These are phyloP conservation scores for Siniperca obscura DNA, from an alignment of 2,797 vertebrate species.

Conservation along the genomic window DNA sequence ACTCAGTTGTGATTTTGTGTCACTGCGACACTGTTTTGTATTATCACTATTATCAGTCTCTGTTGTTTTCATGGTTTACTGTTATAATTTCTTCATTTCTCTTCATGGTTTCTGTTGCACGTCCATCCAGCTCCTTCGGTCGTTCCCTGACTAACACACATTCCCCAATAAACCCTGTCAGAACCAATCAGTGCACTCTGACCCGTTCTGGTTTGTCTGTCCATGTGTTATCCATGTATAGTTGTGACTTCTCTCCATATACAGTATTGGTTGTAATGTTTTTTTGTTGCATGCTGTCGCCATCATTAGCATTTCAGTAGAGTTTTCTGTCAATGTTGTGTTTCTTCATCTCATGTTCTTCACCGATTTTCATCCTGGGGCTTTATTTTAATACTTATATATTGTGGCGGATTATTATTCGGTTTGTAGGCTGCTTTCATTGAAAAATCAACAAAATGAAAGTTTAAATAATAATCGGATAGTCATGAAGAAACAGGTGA, in stretches of 20 bases:
- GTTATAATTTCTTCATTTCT: slow-evolving; percentile 56
- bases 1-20: slow-evolving; percentile 3
- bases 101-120: slow-evolving; percentile 75
- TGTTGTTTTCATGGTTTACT: slow-evolving; percentile 42
- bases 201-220: slow-evolving; percentile 71
- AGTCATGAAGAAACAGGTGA: too few species aligned
- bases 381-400: neutral
- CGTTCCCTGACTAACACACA: slow-evolving; percentile 70
- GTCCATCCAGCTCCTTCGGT: slow-evolving; percentile 67
- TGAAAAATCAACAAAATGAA: neutral
- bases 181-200: slow-evolving; percentile 56
- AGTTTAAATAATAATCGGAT: neutral
- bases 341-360: slow-evolving; percentile 73
- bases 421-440: neutral
- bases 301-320: slow-evolving; percentile 37
- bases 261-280: slow-evolving; percentile 4
- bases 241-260: slow-evolving; percentile 15
- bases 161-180: slow-evolving; percentile 73
- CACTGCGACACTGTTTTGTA: slow-evolving; percentile 17
- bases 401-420: neutral
- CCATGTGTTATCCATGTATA: slow-evolving; percentile 55
- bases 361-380: slow-evolving; percentile 42
- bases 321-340: slow-evolving; percentile 37
- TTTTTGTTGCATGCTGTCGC: slow-evolving; percentile 51
- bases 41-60: neutral